A percentile compares a stretch with the other conserved stretches of the same genome.
phyloP scores from a whole-genome alignment of 2,113 vertebrate genomes.

The Varanus komodoensis region DNA sequence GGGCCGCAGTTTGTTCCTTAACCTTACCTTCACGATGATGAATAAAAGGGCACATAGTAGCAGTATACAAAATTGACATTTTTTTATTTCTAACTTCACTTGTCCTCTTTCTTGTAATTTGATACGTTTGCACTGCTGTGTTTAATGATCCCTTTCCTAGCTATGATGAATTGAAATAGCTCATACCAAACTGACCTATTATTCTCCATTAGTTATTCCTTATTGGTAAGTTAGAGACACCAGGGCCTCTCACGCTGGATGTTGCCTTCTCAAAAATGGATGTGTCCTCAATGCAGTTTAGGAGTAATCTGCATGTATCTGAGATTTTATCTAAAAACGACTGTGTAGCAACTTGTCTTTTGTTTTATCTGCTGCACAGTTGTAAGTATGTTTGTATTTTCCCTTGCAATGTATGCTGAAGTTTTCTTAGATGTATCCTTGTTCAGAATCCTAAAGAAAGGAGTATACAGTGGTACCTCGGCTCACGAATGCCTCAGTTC shows the following conservation, averaged over 20 bases:
- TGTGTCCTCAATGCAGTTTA: neutral
- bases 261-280: neutral
- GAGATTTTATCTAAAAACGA: neutral
- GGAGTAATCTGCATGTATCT: neutral
- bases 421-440: neutral
- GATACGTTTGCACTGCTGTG: conserved; percentile 47
- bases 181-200: conserved; percentile 44
- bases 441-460: neutral
- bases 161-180: conserved; percentile 44
- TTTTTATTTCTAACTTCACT: conserved; percentile 47
- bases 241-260: conserved; percentile 8
- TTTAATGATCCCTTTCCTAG: conserved; percentile 44
- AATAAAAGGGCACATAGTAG: conserved; percentile 39
- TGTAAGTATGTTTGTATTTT: neutral
- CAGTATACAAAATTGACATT: conserved; percentile 46
- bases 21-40: conserved; percentile 41
- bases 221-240: conserved; percentile 29
- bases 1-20: conserved; percentile 36
- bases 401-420: neutral
- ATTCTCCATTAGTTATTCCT: conserved; percentile 39
- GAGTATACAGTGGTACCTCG: neutral
- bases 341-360: neutral
- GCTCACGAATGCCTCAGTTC: too few species aligned
- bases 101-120: conserved; percentile 43
- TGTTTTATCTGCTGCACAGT: neutral